These are phyloP conservation scores for Capitella teleta DNA, from an alignment of 1,140 invertebrate genomes.

Conservation along the genomic window DNA sequence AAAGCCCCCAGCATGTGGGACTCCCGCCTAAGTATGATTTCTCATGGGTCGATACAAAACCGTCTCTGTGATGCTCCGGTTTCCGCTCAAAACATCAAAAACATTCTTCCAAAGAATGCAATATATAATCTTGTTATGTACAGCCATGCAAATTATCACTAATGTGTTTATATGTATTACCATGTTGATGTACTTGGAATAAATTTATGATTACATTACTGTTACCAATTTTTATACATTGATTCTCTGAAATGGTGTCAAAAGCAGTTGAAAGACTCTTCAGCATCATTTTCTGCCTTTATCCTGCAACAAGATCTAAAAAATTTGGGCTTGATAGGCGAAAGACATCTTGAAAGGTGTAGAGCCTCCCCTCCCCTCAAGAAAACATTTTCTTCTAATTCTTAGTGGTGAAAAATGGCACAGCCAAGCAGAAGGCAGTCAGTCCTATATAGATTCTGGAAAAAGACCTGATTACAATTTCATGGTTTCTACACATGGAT, in stretches of 20 bases:
- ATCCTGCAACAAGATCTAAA: too few relatives aligned
- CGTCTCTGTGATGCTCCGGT: neutral
- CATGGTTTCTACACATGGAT: too few relatives aligned
- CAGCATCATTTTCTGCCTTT: too few relatives aligned
- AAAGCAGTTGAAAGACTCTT: too few relatives aligned
- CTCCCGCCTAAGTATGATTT: conserved; percentile 33
- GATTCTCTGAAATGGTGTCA: neutral
- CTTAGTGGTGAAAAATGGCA: too few relatives aligned
- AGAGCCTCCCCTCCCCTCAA: too few relatives aligned
- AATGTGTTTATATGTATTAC: neutral
- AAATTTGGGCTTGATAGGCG: too few relatives aligned
- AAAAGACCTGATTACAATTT: too few relatives aligned
- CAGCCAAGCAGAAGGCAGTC: too few relatives aligned
- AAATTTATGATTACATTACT: neutral
- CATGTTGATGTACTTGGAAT: neutral
- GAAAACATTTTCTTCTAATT: too few relatives aligned
- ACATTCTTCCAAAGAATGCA: neutral
- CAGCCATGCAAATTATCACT: neutral
- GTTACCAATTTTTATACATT: neutral
- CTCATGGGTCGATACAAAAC: conserved; percentile 16
- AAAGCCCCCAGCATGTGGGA: conserved; percentile 23
- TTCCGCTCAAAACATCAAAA: neutral
- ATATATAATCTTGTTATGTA: neutral
- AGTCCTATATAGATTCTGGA: too few relatives aligned
- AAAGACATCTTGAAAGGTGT: too few relatives aligned